Conservation (phyloP, 2,888 invertebrate genomes). For the Drosophila neotestacea region DNA sequence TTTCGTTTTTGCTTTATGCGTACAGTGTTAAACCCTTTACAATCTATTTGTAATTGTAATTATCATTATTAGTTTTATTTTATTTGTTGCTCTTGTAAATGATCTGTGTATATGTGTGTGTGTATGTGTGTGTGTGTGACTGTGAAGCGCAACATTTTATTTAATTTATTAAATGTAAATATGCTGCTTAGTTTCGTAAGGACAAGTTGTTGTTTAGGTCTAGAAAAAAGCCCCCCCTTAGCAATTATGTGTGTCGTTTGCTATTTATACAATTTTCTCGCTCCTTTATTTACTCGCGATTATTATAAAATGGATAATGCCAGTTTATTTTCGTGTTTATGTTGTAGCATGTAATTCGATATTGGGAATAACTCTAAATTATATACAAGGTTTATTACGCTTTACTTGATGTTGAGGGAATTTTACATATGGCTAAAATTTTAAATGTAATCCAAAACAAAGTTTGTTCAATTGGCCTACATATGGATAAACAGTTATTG, state of each 20-base stretch:
- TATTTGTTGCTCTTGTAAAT: constrained; percentile 20
- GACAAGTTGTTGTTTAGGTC: constrained; percentile 30
- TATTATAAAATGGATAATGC: constrained; percentile 20
- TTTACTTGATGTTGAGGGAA: constrained; percentile 34
- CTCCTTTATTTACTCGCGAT: constrained; percentile 2
- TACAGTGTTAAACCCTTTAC: constrained; percentile 53
- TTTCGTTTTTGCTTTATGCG: constrained; percentile 34
- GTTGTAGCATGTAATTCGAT: constrained; percentile 42
- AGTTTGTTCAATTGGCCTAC: constrained; percentile 53
- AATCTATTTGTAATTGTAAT: constrained; percentile 63
- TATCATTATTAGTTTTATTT: constrained; percentile 67
- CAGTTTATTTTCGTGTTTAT: constrained; percentile 12
- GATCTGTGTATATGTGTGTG: constrained; percentile 13
- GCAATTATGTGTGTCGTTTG: neutral
- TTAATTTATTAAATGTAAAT: constrained; percentile 50
- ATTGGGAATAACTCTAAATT: constrained; percentile 64
- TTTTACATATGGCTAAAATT: constrained; percentile 51
- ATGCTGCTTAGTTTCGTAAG: constrained; percentile 37
- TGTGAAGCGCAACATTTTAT: constrained; percentile 45
- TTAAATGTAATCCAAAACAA: constrained; percentile 56
- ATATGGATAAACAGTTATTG: neutral
- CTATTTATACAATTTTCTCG: constrained; percentile 47
- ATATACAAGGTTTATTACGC: constrained; percentile 69
- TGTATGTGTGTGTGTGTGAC: constrained; percentile 24
- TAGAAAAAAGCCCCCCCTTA: constrained; percentile 34